These are phyloP conservation scores for Camponotus vicinus DNA, from an alignment of 1,140 invertebrate genomes.

Conservation along the genomic window DNA sequence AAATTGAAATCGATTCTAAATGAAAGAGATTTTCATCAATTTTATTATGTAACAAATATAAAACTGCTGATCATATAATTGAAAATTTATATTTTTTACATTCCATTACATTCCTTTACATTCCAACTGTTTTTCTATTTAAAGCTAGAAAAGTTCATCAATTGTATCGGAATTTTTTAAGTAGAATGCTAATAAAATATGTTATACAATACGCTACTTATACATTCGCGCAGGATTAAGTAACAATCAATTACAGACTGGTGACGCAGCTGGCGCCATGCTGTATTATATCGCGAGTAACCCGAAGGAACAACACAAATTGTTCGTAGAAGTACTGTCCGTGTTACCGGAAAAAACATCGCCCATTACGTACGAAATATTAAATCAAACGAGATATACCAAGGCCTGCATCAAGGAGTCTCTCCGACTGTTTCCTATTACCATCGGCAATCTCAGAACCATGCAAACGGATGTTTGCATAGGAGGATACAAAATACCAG, in stretches of 20 bases:
- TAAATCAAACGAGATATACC: conserved; percentile 87
- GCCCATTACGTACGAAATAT: conserved; percentile 85
- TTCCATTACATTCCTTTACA: too few relatives aligned
- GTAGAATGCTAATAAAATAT: neutral
- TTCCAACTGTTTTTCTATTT: neutral
- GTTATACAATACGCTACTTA: neutral
- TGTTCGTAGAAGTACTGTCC: conserved; percentile 88
- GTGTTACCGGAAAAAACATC: conserved; percentile 84
- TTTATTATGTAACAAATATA: neutral
- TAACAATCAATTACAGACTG: too few relatives aligned
- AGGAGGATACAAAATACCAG: conserved; percentile 85
- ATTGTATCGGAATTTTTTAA: neutral
- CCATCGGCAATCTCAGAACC: conserved; percentile 84
- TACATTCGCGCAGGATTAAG: too few relatives aligned
- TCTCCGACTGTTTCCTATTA: conserved; percentile 86
- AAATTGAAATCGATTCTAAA: neutral
- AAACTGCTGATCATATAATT: neutral
- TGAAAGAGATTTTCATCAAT: neutral
- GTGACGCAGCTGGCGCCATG: conserved; percentile 69
- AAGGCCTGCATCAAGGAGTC: conserved; percentile 91
- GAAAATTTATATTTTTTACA: too few relatives aligned
- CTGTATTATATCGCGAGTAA: conserved; percentile 89
- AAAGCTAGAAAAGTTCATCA: neutral
- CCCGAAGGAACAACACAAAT: conserved; percentile 88
- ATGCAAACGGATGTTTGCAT: conserved; percentile 82